Evolutionary conservation across 2,797 vertebrate genomes (phyloP).

Genomic region (Adelosebastes latens): DNA sequence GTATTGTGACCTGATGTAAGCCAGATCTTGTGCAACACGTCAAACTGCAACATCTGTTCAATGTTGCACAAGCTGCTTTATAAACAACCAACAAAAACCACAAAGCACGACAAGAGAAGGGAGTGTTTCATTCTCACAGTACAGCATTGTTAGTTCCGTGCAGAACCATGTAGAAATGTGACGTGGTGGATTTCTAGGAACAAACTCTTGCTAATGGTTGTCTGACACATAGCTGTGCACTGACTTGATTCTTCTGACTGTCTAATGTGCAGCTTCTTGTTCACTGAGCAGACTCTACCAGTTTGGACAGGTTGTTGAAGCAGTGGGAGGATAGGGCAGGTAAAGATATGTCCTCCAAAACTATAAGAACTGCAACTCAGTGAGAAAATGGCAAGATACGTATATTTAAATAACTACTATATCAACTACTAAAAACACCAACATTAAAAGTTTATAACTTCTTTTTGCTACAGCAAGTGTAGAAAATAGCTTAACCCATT

Average conservation of each 20-base stretch:
- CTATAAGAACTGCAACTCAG: background rate
- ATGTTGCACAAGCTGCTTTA: background rate
- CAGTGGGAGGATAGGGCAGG: background rate
- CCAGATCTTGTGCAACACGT: background rate
- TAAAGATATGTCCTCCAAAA: background rate
- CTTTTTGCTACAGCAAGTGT: background rate
- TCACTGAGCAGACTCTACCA: slow-evolving; percentile 12
- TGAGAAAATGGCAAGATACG: background rate
- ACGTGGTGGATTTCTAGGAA: background rate
- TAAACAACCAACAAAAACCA: background rate
- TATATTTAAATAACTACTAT: background rate
- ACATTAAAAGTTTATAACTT: background rate
- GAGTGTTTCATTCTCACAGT: background rate
- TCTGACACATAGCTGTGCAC: background rate
- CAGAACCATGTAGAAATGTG: background rate
- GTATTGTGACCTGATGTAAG: background rate
- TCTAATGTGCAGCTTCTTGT: background rate
- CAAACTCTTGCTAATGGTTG: background rate
- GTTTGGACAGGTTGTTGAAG: slow-evolving; percentile 30
- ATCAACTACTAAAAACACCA: background rate
- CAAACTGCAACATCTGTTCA: background rate
- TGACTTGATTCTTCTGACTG: slow-evolving; percentile 4
- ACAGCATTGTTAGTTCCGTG: background rate
- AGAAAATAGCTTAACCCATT: background rate
- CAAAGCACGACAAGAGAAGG: background rate